Conservation (phyloP, 37 sponge, comb jelly and placozoan genomes). For the Ianthella basta region DNA sequence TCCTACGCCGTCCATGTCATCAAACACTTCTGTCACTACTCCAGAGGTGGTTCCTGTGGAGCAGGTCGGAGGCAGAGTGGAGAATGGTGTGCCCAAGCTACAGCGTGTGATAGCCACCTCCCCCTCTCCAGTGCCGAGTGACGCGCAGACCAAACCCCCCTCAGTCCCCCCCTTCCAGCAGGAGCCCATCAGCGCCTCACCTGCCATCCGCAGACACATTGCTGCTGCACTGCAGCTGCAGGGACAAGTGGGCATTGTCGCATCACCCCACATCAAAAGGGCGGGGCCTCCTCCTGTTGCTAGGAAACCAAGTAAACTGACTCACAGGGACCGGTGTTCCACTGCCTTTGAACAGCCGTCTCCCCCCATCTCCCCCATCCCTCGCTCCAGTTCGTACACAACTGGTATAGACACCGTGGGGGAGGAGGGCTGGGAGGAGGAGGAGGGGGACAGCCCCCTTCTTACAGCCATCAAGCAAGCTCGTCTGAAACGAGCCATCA, state of each 20-base stretch:
- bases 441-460: not conserved
- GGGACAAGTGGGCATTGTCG: slow-evolving; percentile 7
- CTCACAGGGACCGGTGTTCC: not conserved
- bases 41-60: slow-evolving; percentile 12
- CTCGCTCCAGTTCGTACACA: slow-evolving; percentile 15
- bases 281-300: not conserved
- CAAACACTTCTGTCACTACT: not conserved
- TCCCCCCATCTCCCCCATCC: not conserved
- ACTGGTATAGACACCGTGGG: not conserved
- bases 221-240: not conserved
- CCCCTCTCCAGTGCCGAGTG: not conserved
- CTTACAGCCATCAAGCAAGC: slow-evolving; percentile 11
- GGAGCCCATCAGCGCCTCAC: not conserved
- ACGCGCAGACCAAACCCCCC: not conserved
- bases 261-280: not conserved
- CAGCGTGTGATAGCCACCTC: not conserved
- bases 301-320: slow-evolving; percentile 4
- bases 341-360: not conserved
- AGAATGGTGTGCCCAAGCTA: not conserved
- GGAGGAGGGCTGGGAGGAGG: slow-evolving; percentile 21
- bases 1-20: slow-evolving; percentile 2
- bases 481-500: not conserved
- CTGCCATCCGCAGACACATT: not conserved
- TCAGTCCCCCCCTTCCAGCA: not conserved
- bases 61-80: not conserved